A percentile compares a stretch with the other conserved stretches of the same genome.
Evolutionary conservation across 1,140 invertebrate species (phyloP).

Genomic region (Gryllus bimaculatus): DNA sequence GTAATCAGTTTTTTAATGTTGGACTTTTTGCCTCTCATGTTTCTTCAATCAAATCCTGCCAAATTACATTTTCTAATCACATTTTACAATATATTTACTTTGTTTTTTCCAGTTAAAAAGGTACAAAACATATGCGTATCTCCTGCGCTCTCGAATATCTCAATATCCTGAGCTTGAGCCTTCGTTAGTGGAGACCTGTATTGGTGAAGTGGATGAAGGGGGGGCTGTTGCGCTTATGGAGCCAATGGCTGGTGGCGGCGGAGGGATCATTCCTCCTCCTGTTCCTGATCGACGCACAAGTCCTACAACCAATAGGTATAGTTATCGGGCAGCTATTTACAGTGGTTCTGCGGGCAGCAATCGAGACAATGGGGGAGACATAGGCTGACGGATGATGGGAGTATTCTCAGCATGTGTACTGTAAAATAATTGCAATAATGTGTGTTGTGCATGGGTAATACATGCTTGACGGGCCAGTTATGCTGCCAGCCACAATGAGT

Average conservation of each 20-base stretch:
- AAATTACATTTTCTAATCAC: too few species aligned
- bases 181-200: constrained; percentile 51
- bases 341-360: constrained; percentile 39
- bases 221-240: constrained; percentile 36
- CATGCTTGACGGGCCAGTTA: background rate
- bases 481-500: background rate
- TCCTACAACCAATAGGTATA: constrained; percentile 65
- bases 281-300: constrained; percentile 37
- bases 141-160: constrained; percentile 63
- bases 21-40: too few species aligned
- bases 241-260: constrained; percentile 24
- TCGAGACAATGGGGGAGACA: constrained; percentile 46
- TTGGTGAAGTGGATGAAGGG: constrained; percentile 67
- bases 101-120: constrained; percentile 62
- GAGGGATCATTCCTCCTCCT: constrained; percentile 24
- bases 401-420: constrained; percentile 70
- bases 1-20: too few species aligned
- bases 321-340: constrained; percentile 65
- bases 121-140: constrained; percentile 75
- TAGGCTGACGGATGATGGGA: constrained; percentile 67
- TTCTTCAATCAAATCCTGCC: too few species aligned
- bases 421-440: constrained; percentile 30
- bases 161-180: constrained; percentile 49
- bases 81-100: background rate
- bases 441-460: constrained; percentile 6